Percentiles rank a stretch among this genome's conserved stretches.
phyloP scores from a whole-genome alignment of 1,140 invertebrate species.

The Heliconius congener region DNA sequence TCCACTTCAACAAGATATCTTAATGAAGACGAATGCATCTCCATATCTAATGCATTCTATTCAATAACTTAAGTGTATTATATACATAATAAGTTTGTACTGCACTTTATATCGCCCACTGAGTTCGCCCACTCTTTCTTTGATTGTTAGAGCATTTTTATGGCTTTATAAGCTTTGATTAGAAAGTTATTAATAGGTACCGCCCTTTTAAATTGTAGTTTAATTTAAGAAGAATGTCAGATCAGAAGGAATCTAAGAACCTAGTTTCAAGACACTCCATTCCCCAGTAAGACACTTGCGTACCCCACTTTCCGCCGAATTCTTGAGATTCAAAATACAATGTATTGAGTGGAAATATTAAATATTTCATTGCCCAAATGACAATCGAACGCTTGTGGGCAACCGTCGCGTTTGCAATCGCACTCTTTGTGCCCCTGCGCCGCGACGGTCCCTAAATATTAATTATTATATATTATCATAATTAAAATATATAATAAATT shows the following conservation, averaged over 20 bases:
- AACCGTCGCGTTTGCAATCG: not conserved
- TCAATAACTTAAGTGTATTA: not conserved
- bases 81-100: not conserved
- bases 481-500: too few species aligned
- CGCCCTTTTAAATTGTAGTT: not conserved
- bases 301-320: not conserved
- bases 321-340: not conserved
- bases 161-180: not conserved
- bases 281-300: too few species aligned
- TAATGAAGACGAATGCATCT: constrained; percentile 14
- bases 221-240: too few species aligned
- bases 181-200: not conserved
- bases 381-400: not conserved
- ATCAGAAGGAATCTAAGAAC: not conserved
- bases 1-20: not conserved
- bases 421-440: not conserved
- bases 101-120: not conserved
- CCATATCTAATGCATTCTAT: constrained; percentile 3
- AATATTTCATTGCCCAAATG: not conserved
- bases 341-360: not conserved
- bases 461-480: not conserved
- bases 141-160: not conserved
- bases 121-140: not conserved
- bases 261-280: not conserved
- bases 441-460: not conserved